Base-by-base conservation (phyloP, 2,797 vertebrate genomes). In the Chrosomus eos region DNA sequence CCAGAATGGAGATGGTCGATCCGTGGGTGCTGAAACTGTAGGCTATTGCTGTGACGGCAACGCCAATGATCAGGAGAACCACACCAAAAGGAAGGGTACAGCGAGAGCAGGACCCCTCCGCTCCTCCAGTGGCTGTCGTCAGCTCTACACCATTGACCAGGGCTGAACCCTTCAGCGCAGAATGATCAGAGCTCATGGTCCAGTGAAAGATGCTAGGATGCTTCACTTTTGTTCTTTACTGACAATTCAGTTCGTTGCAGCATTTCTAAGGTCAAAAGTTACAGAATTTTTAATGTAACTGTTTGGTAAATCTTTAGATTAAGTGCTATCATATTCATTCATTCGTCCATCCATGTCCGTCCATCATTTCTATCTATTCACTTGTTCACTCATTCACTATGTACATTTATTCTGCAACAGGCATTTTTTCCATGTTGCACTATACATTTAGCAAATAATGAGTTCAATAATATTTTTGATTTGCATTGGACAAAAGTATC, bases 11-110 rank as follows among this genome's bases (percentile, higher is more conserved):
- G 94, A 98, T 98, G 90, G 95, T 95, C 26, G 97, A 98, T 18
- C 97, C 96, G 0, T 98, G 97, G 45, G 97, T 96, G 89, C 97
- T 97, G 92, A 97, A 98, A 90, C 94, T 96, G 91, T 98, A 98
- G 0, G 97, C 97, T 89, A 98, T 96, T 0, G 92, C 95, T 0
- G 96, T 98, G 81, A 98, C 97, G 86, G 97, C 96, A 0, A 94
- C 78, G n/a, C 97, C 97, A 0, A 96, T 94, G 1, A 98, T 97
- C 38, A 98, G 95, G 82, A 97, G 93, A 8, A 97, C 96, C 88
- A 97, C 94, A 0, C 96, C 96, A 0, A 98, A 98, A 1, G 97
- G 97, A 72, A 97, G 87, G 1, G 94, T 94, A 80, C 97, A 98
- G 85, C 96, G 96, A 90, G 96, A 97, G 91, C 97, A 98, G 66